Conservation (phyloP, 2,888 invertebrate species). For the Plebejus argus region DNA sequence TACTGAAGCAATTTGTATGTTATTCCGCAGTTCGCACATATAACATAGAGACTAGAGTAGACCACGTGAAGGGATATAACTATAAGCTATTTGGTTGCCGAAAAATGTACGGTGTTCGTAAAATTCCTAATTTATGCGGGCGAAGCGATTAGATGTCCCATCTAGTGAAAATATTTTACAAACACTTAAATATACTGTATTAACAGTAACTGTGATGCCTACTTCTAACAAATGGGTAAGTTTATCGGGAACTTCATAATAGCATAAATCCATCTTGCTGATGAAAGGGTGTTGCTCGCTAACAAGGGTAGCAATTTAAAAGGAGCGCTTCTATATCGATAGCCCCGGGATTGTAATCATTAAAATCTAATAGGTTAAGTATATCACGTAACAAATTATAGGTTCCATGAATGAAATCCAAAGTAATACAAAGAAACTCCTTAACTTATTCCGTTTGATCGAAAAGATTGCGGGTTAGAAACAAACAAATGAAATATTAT, state of each 20-base stretch:
- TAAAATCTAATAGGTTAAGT: constrained; percentile 4
- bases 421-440: background rate
- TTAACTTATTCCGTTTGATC: constrained; percentile 11
- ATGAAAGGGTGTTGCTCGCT: constrained; percentile 22
- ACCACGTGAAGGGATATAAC: too few relatives aligned
- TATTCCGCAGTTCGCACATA: too few relatives aligned
- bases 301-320: constrained; percentile 30
- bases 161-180: background rate
- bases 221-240: background rate
- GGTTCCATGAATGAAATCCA: constrained; percentile 16
- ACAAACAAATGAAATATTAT: constrained; percentile 19
- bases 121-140: too few relatives aligned
- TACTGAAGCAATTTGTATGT: too few relatives aligned
- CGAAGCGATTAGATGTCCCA: too few relatives aligned
- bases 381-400: constrained; percentile 31
- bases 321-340: constrained; percentile 25
- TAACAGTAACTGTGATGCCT: background rate
- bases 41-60: too few relatives aligned
- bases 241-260: background rate
- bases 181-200: background rate
- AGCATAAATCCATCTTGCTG: constrained; percentile 8
- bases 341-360: constrained; percentile 29
- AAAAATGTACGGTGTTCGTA: too few relatives aligned
- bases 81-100: too few relatives aligned
- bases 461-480: constrained; percentile 17